phyloP scores from a whole-genome alignment of 1,140 invertebrate species.

The Hylaeus volcanicus region DNA sequence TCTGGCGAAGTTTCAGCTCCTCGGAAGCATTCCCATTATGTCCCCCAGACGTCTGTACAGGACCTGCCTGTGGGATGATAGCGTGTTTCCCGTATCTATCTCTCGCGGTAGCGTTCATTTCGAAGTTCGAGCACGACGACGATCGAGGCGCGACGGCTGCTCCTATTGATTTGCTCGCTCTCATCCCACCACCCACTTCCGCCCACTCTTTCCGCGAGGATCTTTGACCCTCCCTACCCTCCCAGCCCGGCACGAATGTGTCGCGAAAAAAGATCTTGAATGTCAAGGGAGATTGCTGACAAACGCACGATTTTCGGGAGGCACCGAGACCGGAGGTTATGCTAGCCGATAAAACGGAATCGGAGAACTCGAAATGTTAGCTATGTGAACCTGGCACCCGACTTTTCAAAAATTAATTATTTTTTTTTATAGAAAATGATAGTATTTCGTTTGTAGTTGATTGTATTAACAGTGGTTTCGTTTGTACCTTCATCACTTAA shows the following conservation, averaged over 20 bases:
- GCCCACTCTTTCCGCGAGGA: background rate
- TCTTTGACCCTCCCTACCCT: constrained; percentile 16
- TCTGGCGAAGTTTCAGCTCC: background rate
- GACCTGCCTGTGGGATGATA: background rate
- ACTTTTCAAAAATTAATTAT: too few species aligned
- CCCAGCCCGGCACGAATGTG: background rate
- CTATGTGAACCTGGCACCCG: too few species aligned
- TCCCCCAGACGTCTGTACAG: background rate
- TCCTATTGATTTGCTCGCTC: constrained; percentile 69
- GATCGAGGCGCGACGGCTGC: constrained; percentile 64
- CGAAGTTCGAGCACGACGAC: constrained; percentile 53
- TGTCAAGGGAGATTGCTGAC: constrained; percentile 31
- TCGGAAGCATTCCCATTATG: background rate
- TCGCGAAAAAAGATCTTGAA: constrained; percentile 9
- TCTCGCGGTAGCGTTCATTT: constrained; percentile 38
- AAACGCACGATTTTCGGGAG: background rate
- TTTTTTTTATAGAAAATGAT: too few species aligned
- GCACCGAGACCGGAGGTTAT: too few species aligned
- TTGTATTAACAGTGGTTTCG: too few species aligned
- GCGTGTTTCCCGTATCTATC: background rate
- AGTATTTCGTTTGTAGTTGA: too few species aligned
- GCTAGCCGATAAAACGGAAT: too few species aligned
- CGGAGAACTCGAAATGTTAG: too few species aligned
- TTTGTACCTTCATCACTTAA: too few species aligned
- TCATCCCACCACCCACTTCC: constrained; percentile 10